These are phyloP conservation scores for Latrodectus elegans DNA, from an alignment of 2,888 invertebrate species.

Conservation along the genomic window DNA sequence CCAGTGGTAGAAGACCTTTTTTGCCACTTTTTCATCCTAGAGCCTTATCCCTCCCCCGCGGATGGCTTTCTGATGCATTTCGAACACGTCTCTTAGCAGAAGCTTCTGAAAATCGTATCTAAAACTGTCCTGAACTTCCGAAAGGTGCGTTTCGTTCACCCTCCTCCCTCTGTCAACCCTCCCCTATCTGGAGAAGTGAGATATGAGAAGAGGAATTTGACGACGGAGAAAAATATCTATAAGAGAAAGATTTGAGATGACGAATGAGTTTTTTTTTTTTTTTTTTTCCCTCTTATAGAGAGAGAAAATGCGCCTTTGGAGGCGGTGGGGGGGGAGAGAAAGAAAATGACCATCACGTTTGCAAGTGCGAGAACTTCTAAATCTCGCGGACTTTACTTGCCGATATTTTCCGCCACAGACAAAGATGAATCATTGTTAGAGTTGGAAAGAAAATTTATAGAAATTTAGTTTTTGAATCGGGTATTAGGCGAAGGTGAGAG, in stretches of 20 bases:
- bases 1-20: constrained; percentile 29
- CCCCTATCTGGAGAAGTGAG: neutral
- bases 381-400: constrained; percentile 62
- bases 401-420: constrained; percentile 38
- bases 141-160: constrained; percentile 19
- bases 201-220: neutral
- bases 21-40: neutral
- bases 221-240: neutral
- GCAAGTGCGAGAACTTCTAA: constrained; percentile 26
- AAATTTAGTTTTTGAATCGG: constrained; percentile 4
- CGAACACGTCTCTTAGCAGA: constrained; percentile 49
- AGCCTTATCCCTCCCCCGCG: constrained; percentile 12
- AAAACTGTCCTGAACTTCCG: constrained; percentile 39
- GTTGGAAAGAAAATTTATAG: constrained; percentile 3
- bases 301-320: constrained; percentile 52
- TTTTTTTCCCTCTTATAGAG: neutral
- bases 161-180: neutral
- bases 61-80: constrained; percentile 59
- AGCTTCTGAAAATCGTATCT: constrained; percentile 37
- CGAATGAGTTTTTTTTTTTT: constrained; percentile 34
- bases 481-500: constrained; percentile 11
- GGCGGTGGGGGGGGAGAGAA: neutral
- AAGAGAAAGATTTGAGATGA: constrained; percentile 23
- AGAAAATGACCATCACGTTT: constrained; percentile 34
- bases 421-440: constrained; percentile 31